These are phyloP conservation scores for Stichodactyla mertensii DNA, from an alignment of 64 coral and sea anemone genomes.

Conservation along the genomic window DNA sequence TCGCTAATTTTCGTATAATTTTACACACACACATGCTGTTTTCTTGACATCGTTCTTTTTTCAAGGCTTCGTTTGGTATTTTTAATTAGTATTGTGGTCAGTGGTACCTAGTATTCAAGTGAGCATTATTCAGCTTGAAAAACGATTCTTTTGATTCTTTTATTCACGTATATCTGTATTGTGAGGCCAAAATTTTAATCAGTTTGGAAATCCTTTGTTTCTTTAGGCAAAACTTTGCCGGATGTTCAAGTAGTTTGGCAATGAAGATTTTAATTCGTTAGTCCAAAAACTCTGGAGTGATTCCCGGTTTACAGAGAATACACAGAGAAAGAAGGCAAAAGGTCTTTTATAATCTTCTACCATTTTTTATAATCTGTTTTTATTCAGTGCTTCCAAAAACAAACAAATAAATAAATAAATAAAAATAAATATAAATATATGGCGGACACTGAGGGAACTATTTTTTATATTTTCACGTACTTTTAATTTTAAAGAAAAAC, in stretches of 20 bases:
- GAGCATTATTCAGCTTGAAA: neutral
- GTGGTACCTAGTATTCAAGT: neutral
- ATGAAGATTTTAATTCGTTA: neutral
- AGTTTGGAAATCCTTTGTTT: neutral
- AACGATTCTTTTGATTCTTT: neutral
- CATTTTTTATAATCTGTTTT: too few relatives aligned
- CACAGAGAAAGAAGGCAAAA: neutral
- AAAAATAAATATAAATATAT: too few relatives aligned
- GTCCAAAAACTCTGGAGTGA: neutral
- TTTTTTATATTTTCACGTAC: too few relatives aligned
- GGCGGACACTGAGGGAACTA: too few relatives aligned
- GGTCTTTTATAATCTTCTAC: neutral
- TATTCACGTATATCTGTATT: neutral
- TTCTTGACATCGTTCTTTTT: too few relatives aligned
- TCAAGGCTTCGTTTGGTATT: too few relatives aligned
- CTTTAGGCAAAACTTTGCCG: neutral
- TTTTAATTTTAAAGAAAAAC: too few relatives aligned
- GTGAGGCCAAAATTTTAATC: neutral
- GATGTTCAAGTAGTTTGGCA: neutral
- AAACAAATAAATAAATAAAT: too few relatives aligned
- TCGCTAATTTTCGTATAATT: too few relatives aligned
- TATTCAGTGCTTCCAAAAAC: too few relatives aligned
- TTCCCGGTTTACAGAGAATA: neutral
- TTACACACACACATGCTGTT: too few relatives aligned
- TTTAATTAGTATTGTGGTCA: neutral